Conservation (phyloP, 2,888 invertebrate species). For the Autographa gamma region DNA sequence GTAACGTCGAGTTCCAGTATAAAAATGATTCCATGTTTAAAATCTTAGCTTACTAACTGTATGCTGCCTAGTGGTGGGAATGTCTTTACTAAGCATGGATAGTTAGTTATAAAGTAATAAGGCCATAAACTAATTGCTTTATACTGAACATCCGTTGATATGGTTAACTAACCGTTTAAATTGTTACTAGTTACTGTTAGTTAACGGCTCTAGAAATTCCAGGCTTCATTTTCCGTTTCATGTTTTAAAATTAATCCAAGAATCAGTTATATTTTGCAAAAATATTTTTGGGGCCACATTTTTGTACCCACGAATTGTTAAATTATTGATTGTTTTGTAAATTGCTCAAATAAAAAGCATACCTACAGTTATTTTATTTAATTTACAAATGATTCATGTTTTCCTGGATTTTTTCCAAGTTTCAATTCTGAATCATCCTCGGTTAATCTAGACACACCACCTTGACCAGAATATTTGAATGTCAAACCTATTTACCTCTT, state of each 20-base stretch:
- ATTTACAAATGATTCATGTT: not conserved
- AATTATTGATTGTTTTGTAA: too few relatives aligned
- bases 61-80: constrained; percentile 15
- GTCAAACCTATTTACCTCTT: constrained; percentile 11
- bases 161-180: constrained; percentile 14
- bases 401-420: not conserved
- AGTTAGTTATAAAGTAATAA: constrained; percentile 29
- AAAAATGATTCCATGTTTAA: too few relatives aligned
- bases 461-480: constrained; percentile 18
- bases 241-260: not conserved
- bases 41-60: not conserved
- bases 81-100: constrained; percentile 16
- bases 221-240: not conserved
- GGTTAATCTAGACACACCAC: not conserved
- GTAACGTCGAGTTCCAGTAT: not conserved
- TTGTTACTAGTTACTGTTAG: constrained; percentile 7
- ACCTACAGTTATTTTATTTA: too few relatives aligned
- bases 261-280: not conserved
- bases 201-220: not conserved
- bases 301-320: too few relatives aligned
- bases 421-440: not conserved
- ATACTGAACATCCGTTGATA: constrained; percentile 19
- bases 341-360: too few relatives aligned
- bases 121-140: constrained; percentile 26
- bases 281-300: too few relatives aligned